Percentiles rank a stretch among this genome's conserved stretches.
phyloP scores from a whole-genome alignment of 1,140 invertebrate genomes.

The Physella acuta region DNA sequence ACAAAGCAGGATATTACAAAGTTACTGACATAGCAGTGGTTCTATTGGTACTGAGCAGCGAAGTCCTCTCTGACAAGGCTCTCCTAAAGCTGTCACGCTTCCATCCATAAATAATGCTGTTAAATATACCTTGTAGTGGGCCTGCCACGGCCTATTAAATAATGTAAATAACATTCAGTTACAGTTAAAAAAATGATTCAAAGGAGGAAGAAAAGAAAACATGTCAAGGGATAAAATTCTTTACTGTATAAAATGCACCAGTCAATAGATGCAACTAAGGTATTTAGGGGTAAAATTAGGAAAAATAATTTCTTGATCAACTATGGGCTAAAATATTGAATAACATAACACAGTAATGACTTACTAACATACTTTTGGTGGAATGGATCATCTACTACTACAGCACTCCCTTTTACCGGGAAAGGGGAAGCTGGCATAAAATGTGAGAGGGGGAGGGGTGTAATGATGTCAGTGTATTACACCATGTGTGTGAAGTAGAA shows the following conservation, averaged over 20 bases:
- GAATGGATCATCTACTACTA: too few relatives aligned
- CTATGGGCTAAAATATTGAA: too few relatives aligned
- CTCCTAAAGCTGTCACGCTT: conserved; percentile 33
- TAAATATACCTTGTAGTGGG: conserved; percentile 35
- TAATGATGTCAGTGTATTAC: not conserved
- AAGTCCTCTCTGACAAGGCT: conserved; percentile 27
- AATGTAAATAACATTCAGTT: too few relatives aligned
- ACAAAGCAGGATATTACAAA: not conserved
- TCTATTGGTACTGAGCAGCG: conserved; percentile 28
- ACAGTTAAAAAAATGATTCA: too few relatives aligned
- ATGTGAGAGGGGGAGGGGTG: not conserved
- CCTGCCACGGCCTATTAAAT: conserved; percentile 32
- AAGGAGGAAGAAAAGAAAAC: not conserved
- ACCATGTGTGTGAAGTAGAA: not conserved
- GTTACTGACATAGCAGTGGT: conserved; percentile 23
- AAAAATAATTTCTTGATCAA: too few relatives aligned
- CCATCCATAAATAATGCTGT: conserved; percentile 41
- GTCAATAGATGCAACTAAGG: too few relatives aligned
- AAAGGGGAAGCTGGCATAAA: too few relatives aligned
- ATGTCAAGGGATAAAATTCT: not conserved
- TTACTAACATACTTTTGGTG: too few relatives aligned
- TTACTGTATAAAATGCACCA: too few relatives aligned
- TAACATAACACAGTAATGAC: too few relatives aligned
- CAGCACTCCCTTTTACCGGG: too few relatives aligned
- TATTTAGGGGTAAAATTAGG: too few relatives aligned